Percentiles rank a stretch among this genome's conserved stretches.
phyloP scores from a whole-genome alignment of 1,140 invertebrate species.

The Bathynomus jamesi region DNA sequence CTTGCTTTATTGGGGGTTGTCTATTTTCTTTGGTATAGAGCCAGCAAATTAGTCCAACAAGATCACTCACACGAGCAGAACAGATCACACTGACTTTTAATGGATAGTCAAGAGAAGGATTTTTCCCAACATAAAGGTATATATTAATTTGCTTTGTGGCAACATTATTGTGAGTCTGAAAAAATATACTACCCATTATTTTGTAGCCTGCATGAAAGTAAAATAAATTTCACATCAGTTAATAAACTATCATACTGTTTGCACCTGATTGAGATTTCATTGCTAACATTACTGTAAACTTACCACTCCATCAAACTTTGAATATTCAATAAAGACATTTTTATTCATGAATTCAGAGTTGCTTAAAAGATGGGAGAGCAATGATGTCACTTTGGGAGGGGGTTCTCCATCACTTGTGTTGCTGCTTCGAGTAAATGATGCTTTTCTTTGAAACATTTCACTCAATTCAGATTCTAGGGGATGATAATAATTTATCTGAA shows the following conservation, averaged over 20 bases:
- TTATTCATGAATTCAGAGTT: not conserved
- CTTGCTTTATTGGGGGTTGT: conserved; percentile 44
- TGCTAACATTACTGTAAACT: too few species aligned
- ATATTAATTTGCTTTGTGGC: not conserved
- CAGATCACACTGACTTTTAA: not conserved
- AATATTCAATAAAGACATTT: not conserved
- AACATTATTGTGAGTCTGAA: not conserved
- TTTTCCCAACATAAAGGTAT: not conserved
- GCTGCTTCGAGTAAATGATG: not conserved
- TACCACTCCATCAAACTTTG: not conserved
- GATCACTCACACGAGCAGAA: conserved; percentile 72
- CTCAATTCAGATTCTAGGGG: not conserved
- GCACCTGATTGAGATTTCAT: too few species aligned
- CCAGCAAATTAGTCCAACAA: conserved; percentile 88
- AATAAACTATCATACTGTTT: too few species aligned
- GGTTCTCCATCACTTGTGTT: not conserved
- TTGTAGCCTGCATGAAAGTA: too few species aligned
- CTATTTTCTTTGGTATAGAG: conserved; percentile 49
- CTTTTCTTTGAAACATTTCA: not conserved
- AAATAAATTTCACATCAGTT: too few species aligned
- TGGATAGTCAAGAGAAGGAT: not conserved
- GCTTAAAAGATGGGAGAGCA: not conserved
- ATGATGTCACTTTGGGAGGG: not conserved
- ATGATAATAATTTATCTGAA: too few species aligned
- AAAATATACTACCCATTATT: too few species aligned